These are phyloP conservation scores for Amphiprion percula DNA, from an alignment of 2,113 vertebrate species.

Conservation along the genomic window DNA sequence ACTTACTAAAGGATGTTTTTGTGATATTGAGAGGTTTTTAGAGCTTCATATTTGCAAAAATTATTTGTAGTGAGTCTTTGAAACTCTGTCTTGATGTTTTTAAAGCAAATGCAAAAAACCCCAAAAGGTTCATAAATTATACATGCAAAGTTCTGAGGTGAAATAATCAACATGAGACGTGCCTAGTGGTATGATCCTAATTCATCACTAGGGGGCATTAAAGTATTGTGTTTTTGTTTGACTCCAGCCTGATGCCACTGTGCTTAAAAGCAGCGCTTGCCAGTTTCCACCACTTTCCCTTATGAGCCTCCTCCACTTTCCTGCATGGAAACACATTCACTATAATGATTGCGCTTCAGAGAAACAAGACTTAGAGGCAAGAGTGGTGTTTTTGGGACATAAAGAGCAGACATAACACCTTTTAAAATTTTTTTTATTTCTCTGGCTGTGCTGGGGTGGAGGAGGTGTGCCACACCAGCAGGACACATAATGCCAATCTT, in stretches of 20 bases:
- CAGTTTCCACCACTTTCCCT: conserved; percentile 58
- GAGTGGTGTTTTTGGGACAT: conserved; percentile 19
- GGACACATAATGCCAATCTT: background rate
- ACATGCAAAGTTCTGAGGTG: background rate
- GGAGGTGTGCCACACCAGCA: conserved; percentile 16
- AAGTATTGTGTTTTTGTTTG: conserved; percentile 32
- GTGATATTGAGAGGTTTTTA: background rate
- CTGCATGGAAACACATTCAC: conserved; percentile 50
- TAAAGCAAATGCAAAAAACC: too few relatives aligned
- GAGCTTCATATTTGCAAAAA: background rate
- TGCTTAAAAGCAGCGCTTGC: conserved; percentile 30
- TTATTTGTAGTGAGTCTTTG: background rate
- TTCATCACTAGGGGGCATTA: conserved; percentile 70
- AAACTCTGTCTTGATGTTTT: too few relatives aligned
- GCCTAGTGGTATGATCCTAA: background rate
- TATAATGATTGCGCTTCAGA: conserved; percentile 50
- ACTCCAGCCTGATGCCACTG: conserved; percentile 17
- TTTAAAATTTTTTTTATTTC: background rate
- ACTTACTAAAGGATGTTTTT: conserved; percentile 8
- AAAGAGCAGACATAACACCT: background rate
- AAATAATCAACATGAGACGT: background rate
- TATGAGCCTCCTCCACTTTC: conserved; percentile 36
- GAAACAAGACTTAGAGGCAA: conserved; percentile 18
- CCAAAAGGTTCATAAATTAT: too few relatives aligned
- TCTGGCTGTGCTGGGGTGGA: background rate